Conservation (phyloP, 2,888 invertebrate genomes). For the Phaedon cochleariae region DNA sequence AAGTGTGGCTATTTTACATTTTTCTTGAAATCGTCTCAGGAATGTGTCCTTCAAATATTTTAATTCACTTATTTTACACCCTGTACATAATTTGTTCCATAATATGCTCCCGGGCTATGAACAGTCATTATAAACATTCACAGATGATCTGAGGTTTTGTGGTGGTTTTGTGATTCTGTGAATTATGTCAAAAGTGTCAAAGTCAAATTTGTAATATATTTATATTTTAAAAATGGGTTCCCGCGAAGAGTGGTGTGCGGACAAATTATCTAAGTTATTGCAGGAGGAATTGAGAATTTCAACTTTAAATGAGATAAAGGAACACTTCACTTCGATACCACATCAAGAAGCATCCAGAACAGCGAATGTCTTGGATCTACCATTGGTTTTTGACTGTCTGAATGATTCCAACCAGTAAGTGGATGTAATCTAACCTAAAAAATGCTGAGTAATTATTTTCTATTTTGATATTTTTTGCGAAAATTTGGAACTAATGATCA, state of each 20-base stretch:
- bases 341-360: constrained; percentile 60
- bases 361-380: constrained; percentile 63
- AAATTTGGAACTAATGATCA: no score
- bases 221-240: constrained; percentile 53
- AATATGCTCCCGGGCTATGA: no score
- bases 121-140: no score
- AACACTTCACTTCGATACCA: constrained; percentile 58
- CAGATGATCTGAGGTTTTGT: no score
- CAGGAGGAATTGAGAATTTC: constrained; percentile 61
- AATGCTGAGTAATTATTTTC: constrained; percentile 33
- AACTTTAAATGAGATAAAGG: constrained; percentile 62
- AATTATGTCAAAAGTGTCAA: no score
- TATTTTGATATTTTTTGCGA: constrained; percentile 1
- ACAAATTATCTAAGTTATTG: constrained; percentile 61
- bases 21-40: no score
- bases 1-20: no score
- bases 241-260: constrained; percentile 63
- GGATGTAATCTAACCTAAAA: constrained; percentile 40
- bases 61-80: no score
- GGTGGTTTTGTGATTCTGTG: no score
- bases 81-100: no score
- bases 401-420: constrained; percentile 65
- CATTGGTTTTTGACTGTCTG: constrained; percentile 72
- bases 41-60: no score
- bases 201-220: no score